Conservation (phyloP, 2,113 vertebrate genomes). For the Cricetomys ansorgei region DNA sequence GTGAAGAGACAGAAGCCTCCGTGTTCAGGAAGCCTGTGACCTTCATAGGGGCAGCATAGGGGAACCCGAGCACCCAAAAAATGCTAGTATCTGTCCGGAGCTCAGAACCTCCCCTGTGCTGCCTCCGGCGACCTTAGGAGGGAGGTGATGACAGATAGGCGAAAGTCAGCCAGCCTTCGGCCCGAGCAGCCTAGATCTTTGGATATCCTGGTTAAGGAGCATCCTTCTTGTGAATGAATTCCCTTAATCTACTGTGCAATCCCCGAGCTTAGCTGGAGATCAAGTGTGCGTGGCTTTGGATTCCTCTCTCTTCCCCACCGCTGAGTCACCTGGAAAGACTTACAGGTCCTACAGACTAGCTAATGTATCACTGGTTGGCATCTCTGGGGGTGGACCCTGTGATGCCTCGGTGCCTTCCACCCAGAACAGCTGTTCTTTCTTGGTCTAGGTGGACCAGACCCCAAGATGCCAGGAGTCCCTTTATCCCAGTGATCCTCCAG, state of each 20-base stretch:
- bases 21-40: background rate
- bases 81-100: background rate
- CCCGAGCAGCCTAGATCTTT: background rate
- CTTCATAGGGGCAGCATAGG: background rate
- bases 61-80: background rate
- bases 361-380: background rate
- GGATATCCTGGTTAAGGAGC: constrained; percentile 30
- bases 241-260: constrained; percentile 42
- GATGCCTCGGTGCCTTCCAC: background rate
- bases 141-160: constrained; percentile 13
- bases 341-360: background rate
- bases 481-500: background rate
- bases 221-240: constrained; percentile 10
- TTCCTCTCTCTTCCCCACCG: background rate
- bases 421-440: background rate
- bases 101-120: too few species aligned
- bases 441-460: background rate
- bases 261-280: constrained; percentile 16
- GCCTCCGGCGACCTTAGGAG: background rate
- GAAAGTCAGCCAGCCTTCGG: fast-evolving
- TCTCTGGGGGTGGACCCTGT: background rate
- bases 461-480: background rate
- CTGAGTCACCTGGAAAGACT: background rate
- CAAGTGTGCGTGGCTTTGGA: background rate
- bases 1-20: background rate